Base-by-base conservation (phyloP, 1,140 invertebrate genomes). In the Trissolcus basalis region DNA sequence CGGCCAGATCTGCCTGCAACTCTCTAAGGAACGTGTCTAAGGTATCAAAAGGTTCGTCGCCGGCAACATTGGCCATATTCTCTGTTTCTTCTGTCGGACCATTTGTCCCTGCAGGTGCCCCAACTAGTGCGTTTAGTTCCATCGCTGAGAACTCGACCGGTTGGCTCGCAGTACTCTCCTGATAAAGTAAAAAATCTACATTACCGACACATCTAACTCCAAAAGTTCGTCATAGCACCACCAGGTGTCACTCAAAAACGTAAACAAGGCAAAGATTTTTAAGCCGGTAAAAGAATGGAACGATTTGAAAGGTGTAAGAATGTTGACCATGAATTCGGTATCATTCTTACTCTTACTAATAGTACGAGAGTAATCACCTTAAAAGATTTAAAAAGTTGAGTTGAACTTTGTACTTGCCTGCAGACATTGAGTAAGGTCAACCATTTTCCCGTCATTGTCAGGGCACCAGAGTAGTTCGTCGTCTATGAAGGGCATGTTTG, bases 381-480 rank as follows among this genome's bases (percentile, higher is more conserved):
- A n/a, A n/a, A n/a, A n/a, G n/a, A n/a, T n/a, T n/a, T n/a, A n/a
- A 35, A 35, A 35, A 35, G 36, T n/a, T 12, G 14, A 16, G 36
- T 11, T 39, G 12, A 12, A 54, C 4, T 54, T 36, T 27, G 12
- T 12, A 89, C 89, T 89, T 88, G 95, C 95, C 91, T 94, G 93
- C 83, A 96, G 92, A 89, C 95, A 96, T 85, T 93, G 93, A 70
- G 94, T 94, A 75, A 96, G 90, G 86, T 96, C 95, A 71, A 96
- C 95, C 92, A 96, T 95, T 89, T 95, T 96, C 85, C 94, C 94
- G 88, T 96, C 95, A 88, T 94, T 95, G 90, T 96, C 94, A 84
- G 94, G 94, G 91, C 95, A 95, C 95, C 95, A 96, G 78, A 96
- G 92, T 77, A 95, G 88, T 84, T 96, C 95, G 91, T 96, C 95